phyloP scores from a whole-genome alignment of 2,888 invertebrate species.

The Clunio marinus region DNA sequence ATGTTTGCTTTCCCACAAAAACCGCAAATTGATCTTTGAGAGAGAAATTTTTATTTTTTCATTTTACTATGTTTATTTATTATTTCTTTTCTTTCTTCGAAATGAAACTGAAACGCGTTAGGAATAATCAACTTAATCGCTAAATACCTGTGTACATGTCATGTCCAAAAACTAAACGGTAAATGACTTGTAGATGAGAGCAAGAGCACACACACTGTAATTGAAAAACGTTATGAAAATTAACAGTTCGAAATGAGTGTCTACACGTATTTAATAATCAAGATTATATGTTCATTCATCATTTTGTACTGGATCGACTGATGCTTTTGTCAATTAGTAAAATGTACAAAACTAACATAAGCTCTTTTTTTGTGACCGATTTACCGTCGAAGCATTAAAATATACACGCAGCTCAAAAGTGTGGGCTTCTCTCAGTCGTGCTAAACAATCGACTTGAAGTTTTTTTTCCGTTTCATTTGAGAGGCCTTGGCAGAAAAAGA shows the following conservation, averaged over 20 bases:
- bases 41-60: too few species aligned
- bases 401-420: conserved; percentile 6
- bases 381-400: conserved; percentile 1
- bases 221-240: background rate
- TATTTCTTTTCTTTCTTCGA: too few species aligned
- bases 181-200: background rate
- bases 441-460: conserved; percentile 7
- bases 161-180: too few species aligned
- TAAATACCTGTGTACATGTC: too few species aligned
- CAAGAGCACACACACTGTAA: background rate
- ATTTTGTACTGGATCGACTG: too few species aligned
- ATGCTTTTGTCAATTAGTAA: too few species aligned
- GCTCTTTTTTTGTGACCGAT: background rate
- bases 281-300: too few species aligned
- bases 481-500: conserved; percentile 16
- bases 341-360: too few species aligned
- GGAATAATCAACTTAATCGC: too few species aligned
- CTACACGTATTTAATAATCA: too few species aligned
- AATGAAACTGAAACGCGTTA: too few species aligned
- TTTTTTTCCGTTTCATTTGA: background rate
- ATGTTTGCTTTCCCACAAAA: conserved; percentile 13
- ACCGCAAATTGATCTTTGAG: background rate
- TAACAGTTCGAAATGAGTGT: background rate
- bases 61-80: too few species aligned
- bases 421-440: conserved; percentile 16